Base-by-base conservation (phyloP, 2,888 invertebrate species). In the Eupithecia abbreviata region DNA sequence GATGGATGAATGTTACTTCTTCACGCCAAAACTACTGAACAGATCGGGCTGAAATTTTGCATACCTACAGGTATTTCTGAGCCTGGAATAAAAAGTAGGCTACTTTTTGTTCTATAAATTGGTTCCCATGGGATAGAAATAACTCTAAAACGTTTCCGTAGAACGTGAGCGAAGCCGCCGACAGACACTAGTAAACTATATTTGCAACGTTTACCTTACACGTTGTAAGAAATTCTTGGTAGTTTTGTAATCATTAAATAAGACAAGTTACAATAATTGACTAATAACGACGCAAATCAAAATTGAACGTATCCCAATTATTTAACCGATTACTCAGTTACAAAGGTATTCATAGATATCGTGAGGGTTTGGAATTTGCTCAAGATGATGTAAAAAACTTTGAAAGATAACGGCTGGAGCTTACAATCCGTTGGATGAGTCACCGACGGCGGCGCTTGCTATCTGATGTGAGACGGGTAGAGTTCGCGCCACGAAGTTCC, bases 381-480 rank as follows among this genome's bases (percentile, higher is more conserved):
- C 13, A 67, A 62, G 47, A 42, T 43, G 41, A 15, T 15, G 45
- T 41, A 71, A 77, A 77, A 74, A 77, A 69, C 71, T 74, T 77
- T 30, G 51, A 74, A 65, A 13, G 18, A 71, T 41, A 78, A 78
- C 78, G 74, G 74, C 42, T 55, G 71, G 18, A 71, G 73, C 68
- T 76, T 67, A 58, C 45, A 66, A 72, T 73, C 74, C 76, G 76
- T 76, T 76, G 73, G 71, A 13, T 78, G 78, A 78, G 73, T 78
- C 78, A 78, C 73, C 13, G 49, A 4, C 47, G 49, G 49, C 49
- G n/a, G 51, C 51, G 51, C 15, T n/a, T 49, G 13, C 55, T n/a
- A 18, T 58, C 18, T 58, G 55, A 62, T 62, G 10, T 62, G 62
- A 30, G 30, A 7, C 12, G 58, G 18, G 18, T 58, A 58, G 18